Base-by-base conservation (phyloP, 1,140 invertebrate species). In the Bombus confusus region DNA sequence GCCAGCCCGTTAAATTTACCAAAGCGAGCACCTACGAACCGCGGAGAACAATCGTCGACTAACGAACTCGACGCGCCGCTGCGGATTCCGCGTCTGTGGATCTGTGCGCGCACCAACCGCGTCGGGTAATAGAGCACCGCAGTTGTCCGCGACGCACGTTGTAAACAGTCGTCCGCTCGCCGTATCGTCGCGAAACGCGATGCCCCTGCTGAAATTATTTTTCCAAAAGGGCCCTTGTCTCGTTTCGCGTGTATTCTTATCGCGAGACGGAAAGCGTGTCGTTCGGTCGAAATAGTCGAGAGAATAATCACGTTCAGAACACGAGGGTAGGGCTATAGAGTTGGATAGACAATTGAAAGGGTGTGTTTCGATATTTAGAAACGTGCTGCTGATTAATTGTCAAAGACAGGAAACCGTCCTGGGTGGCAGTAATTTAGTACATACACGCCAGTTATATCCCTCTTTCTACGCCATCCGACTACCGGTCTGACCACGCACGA, bases 21-120 rank as follows among this genome's bases (percentile, higher is more conserved):
- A 73, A 80, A 85, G 59, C 77, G 57, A 74, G 47, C 73, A 83
- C 66, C 68, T 72, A 68, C 66, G 66, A 77, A 72, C 83, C 83
- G 43, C 83, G 83, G 59, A 87, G 91, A 92, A 93, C 92, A 93
- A 93, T 93, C 87, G 91, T 75, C 85, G 85, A 77, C 92, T 93
- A 93, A 93, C 92, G 92, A 93, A 93, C 91, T 87, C 66, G 68
- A 64, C 80, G 47, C 73, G 73, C 4, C 10, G 41, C 52, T n/a
- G 79, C 79, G 62, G 74, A 86, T 69, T 77, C 74, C 81, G 64
- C 62, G 47, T n/a, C 31, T 28, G 72, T 68, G 43, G 8, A 41
- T 57, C 31, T 57, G 31, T 57, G 81, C 28, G 52, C 34, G 52
- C 37, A 9, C 6, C 18, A 18, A 81, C 80, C 69, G 59, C 41